Conservation (phyloP, 92 coral and sea anemone genomes). For the Parazoanthus swiftii region DNA sequence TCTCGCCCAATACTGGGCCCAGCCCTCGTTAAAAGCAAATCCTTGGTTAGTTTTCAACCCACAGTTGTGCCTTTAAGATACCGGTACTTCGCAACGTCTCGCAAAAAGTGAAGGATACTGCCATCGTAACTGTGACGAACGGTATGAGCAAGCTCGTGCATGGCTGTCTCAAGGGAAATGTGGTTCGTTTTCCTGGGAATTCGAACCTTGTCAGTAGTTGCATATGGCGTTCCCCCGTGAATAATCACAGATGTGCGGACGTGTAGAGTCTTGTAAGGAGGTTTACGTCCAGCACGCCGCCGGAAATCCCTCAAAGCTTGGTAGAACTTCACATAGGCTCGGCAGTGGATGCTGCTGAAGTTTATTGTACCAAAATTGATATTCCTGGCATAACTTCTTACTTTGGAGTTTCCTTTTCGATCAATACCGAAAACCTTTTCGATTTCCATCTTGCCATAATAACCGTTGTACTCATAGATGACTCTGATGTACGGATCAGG, state of each 20-base stretch:
- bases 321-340: constrained; percentile 40
- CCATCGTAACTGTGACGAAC: constrained; percentile 41
- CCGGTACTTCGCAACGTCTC: constrained; percentile 19
- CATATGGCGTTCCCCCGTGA: constrained; percentile 45
- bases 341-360: constrained; percentile 35
- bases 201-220: constrained; percentile 34
- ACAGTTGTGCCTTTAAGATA: constrained; percentile 1
- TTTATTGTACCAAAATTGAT: constrained; percentile 42
- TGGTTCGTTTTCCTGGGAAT: neutral
- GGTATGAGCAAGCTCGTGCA: constrained; percentile 47
- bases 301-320: constrained; percentile 17
- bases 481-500: constrained; percentile 50
- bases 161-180: neutral
- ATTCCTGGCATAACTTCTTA: neutral
- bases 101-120: neutral
- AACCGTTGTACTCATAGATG: constrained; percentile 18
- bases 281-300: neutral
- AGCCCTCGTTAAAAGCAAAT: constrained; percentile 41
- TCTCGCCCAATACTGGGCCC: constrained; percentile 35
- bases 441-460: constrained; percentile 25
- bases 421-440: neutral
- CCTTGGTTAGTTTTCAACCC: constrained; percentile 14
- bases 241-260: constrained; percentile 18
- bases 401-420: constrained; percentile 14
- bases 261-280: constrained; percentile 22